Evolutionary conservation across 2,113 vertebrate species (phyloP).

Genomic region (Sardina pilchardus): DNA sequence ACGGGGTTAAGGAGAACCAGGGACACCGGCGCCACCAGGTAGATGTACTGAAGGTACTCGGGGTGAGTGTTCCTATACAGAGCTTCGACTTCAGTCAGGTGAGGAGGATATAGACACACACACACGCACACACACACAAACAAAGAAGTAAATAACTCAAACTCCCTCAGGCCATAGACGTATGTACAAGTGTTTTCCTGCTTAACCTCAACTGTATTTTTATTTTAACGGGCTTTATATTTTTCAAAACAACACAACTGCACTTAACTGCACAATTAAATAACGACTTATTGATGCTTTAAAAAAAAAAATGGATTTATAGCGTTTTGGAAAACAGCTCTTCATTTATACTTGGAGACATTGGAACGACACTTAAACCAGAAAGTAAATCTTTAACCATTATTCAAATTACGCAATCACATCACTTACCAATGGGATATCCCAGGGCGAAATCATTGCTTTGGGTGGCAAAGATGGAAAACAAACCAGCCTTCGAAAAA

Average conservation of each 20-base stretch:
- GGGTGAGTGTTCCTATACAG: slow-evolving; percentile 90
- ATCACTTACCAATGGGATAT: slow-evolving; percentile 91
- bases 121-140: background rate
- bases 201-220: background rate
- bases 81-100: slow-evolving; percentile 86
- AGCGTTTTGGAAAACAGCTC: no score
- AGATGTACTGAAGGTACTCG: slow-evolving; percentile 97
- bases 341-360: no score
- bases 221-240: background rate
- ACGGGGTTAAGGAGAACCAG: slow-evolving; percentile 94
- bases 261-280: no score
- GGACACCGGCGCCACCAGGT: slow-evolving; percentile 94
- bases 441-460: slow-evolving; percentile 99
- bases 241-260: no score
- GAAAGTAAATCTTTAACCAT: background rate
- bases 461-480: slow-evolving; percentile 96
- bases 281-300: no score
- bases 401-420: background rate
- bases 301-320: no score
- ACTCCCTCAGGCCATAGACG: background rate
- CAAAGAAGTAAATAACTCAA: background rate
- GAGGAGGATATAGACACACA: background rate
- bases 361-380: background rate
- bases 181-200: background rate
- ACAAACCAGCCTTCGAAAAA: slow-evolving; percentile 94